Evolutionary conservation across 2,113 vertebrate species (phyloP).

Genomic region (Podilymbus podiceps): DNA sequence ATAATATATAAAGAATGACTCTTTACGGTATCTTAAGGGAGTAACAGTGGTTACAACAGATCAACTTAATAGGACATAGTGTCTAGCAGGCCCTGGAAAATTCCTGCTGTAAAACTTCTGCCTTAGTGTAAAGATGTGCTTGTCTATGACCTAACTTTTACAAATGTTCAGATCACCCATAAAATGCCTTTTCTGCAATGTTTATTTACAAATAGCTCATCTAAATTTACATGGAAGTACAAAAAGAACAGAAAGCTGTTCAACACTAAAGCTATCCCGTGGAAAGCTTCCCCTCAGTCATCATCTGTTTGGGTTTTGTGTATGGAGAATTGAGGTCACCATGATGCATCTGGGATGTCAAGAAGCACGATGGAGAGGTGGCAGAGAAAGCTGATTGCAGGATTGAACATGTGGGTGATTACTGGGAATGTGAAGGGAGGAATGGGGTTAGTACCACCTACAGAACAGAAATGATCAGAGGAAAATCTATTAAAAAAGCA

Average conservation of each 20-base stretch:
- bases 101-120: conserved; percentile 26
- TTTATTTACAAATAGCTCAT: background rate
- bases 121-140: background rate
- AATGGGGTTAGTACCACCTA: background rate
- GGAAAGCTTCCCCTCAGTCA: background rate
- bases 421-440: background rate
- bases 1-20: conserved; percentile 43
- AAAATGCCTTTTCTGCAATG: background rate
- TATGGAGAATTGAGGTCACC: background rate
- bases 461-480: background rate
- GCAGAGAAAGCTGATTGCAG: background rate
- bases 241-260: background rate
- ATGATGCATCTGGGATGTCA: background rate
- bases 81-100: conserved; percentile 16
- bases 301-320: background rate
- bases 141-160: background rate
- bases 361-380: fast-evolving
- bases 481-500: background rate
- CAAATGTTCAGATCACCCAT: background rate
- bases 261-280: background rate
- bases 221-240: background rate
- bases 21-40: conserved; percentile 4
- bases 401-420: background rate
- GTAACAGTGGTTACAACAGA: conserved; percentile 23
- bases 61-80: conserved; percentile 41